phyloP scores from a whole-genome alignment of 92 coral and sea anemone genomes.

The Metridium senile region DNA sequence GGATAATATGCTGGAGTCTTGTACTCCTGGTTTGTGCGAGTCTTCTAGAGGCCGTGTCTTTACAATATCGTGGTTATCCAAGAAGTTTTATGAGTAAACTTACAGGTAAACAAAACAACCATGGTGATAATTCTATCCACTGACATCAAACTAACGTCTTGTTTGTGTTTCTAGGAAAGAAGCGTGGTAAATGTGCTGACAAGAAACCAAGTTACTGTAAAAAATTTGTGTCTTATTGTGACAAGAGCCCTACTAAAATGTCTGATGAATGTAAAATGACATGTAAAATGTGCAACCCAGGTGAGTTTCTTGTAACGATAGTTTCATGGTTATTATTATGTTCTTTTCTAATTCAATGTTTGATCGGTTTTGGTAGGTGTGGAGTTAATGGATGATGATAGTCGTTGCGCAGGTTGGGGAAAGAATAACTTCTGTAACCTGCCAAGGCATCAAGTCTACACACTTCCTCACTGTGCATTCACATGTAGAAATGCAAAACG shows the following conservation, averaged over 20 bases:
- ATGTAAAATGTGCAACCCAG: constrained; percentile 75
- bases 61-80: constrained; percentile 19
- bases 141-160: too few species aligned
- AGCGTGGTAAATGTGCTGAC: constrained; percentile 37
- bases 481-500: constrained; percentile 56
- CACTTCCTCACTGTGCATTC: constrained; percentile 75
- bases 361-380: too few species aligned
- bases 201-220: constrained; percentile 41
- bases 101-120: constrained; percentile 1
- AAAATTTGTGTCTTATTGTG: constrained; percentile 50
- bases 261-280: constrained; percentile 64
- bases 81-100: constrained; percentile 9
- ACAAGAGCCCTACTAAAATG: constrained; percentile 60
- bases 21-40: constrained; percentile 15
- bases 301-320: constrained; percentile 35
- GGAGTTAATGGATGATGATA: constrained; percentile 84
- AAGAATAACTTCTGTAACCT: constrained; percentile 63
- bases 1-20: constrained; percentile 14
- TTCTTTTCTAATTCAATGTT: too few species aligned
- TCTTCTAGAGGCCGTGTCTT: constrained; percentile 8
- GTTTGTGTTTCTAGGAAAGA: background rate
- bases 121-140: too few species aligned
- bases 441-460: constrained; percentile 77
- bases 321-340: too few species aligned
- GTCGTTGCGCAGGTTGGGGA: constrained; percentile 75